These are phyloP conservation scores for Sitobion miscanthi DNA, from an alignment of 1,140 invertebrate genomes.

Conservation along the genomic window DNA sequence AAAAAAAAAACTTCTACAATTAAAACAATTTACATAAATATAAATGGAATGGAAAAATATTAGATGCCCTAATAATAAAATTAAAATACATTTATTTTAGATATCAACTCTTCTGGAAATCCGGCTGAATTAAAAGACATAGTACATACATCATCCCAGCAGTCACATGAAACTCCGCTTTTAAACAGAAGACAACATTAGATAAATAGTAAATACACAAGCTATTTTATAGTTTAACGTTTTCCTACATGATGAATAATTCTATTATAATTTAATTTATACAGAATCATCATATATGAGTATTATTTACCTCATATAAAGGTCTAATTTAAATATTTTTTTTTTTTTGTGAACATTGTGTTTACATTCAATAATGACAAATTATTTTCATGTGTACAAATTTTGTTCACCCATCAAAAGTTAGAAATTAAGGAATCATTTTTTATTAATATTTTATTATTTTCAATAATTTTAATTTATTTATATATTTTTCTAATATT, in stretches of 20 bases:
- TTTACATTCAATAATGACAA: background rate
- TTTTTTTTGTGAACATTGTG: background rate
- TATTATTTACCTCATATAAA: background rate
- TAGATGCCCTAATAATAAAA: background rate
- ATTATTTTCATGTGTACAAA: background rate
- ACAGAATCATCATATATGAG: background rate
- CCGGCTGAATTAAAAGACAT: slow-evolving; percentile 41
- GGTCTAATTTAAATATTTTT: background rate
- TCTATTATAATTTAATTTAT: slow-evolving; percentile 11
- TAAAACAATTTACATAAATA: background rate
- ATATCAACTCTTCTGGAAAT: slow-evolving; percentile 25
- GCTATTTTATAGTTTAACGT: background rate
- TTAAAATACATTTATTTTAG: slow-evolving; percentile 10
- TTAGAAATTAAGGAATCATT: background rate
- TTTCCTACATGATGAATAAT: background rate
- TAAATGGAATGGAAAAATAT: background rate
- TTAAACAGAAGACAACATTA: slow-evolving; percentile 52
- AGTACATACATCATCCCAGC: slow-evolving; percentile 30
- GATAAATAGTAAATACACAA: background rate
- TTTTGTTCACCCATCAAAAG: background rate
- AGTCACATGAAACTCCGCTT: slow-evolving; percentile 32
- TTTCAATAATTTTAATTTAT: background rate
- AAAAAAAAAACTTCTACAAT: background rate
- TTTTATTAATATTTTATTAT: background rate
- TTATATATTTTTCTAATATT: slow-evolving; percentile 19